These are phyloP conservation scores for Enoplosus armatus DNA, from an alignment of 2,797 vertebrate species.

Conservation along the genomic window DNA sequence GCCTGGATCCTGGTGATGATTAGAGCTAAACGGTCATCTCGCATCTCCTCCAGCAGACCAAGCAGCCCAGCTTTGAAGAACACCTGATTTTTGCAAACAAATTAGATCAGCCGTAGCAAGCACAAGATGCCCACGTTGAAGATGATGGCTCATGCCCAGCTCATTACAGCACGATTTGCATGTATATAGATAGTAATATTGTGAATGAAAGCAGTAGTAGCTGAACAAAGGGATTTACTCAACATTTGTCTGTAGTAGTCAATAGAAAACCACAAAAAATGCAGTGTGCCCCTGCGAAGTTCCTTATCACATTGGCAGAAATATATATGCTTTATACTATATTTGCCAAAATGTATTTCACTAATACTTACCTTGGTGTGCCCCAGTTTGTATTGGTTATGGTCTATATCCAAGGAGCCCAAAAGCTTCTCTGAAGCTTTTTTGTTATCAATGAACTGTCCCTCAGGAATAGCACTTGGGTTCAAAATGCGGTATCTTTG, in stretches of 20 bases:
- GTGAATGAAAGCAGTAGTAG: not conserved
- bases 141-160: not conserved
- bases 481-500: conserved; percentile 90
- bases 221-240: not conserved
- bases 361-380: conserved; percentile 83
- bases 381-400: conserved; percentile 89
- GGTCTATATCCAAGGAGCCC: conserved; percentile 88
- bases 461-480: conserved; percentile 88
- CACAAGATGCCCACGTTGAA: not conserved
- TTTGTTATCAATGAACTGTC: conserved; percentile 91
- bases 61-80: conserved; percentile 91
- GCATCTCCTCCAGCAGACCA: conserved; percentile 89
- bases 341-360: not conserved
- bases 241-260: not conserved
- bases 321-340: too few relatives aligned
- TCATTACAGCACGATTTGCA: not conserved
- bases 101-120: not conserved
- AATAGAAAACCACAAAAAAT: not conserved
- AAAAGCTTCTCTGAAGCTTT: conserved; percentile 90
- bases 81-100: conserved; percentile 75
- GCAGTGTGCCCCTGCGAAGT: not conserved
- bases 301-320: not conserved
- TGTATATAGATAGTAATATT: not conserved
- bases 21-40: conserved; percentile 87
- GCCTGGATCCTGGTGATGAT: conserved; percentile 89